These are phyloP conservation scores for Ooceraea biroi DNA, from an alignment of 1,140 invertebrate species.

Conservation along the genomic window DNA sequence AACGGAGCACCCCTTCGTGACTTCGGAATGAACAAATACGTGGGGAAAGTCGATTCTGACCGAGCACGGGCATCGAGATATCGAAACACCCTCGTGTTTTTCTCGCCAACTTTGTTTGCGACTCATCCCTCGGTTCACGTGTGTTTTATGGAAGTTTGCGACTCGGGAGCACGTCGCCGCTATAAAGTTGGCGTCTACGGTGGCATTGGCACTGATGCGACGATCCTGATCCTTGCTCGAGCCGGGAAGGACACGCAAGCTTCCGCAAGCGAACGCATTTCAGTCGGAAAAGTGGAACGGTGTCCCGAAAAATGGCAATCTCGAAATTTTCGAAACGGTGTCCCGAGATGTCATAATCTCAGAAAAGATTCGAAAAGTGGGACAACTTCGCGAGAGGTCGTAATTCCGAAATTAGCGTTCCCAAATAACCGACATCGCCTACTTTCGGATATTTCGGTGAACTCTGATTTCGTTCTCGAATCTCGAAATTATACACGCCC, in stretches of 20 bases:
- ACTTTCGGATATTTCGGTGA: no score
- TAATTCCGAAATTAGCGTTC: no score
- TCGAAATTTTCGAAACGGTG: no score
- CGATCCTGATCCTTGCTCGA: neutral
- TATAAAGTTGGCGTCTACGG: neutral
- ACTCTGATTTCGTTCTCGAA: no score
- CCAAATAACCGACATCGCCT: no score
- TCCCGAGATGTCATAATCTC: no score
- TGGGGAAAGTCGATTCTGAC: neutral
- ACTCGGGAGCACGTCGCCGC: neutral
- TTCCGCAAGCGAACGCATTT: neutral
- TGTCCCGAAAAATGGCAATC: no score
- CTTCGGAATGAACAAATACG: slow-evolving; percentile 3
- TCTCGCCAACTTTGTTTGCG: slow-evolving; percentile 1
- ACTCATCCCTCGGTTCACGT: neutral
- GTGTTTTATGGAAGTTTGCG: neutral
- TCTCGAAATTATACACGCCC: no score
- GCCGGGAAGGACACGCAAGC: neutral
- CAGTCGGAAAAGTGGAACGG: no score
- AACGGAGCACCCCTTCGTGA: neutral
- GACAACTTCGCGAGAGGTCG: no score
- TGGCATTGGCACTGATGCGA: neutral
- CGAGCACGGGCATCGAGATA: neutral
- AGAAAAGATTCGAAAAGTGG: no score
- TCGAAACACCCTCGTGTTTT: neutral